Conservation (phyloP, 2,888 invertebrate genomes). For the Alcis repandata region DNA sequence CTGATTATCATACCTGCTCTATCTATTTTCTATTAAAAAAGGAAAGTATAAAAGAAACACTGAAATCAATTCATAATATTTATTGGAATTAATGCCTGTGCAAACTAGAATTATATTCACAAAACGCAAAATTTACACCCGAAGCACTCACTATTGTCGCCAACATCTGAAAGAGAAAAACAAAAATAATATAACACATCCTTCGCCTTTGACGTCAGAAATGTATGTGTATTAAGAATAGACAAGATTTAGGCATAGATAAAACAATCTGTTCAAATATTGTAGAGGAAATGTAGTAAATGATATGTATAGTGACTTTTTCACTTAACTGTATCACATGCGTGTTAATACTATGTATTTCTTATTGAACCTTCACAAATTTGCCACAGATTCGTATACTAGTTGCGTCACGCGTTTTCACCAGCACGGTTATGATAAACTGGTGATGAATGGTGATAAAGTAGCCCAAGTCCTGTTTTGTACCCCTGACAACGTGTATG, state of each 20-base stretch:
- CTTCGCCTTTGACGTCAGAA: constrained; percentile 63
- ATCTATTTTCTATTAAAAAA: background rate
- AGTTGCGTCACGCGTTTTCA: too few relatives aligned
- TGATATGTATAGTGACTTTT: background rate
- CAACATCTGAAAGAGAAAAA: constrained; percentile 78
- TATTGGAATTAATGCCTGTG: constrained; percentile 76
- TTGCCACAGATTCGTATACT: too few relatives aligned
- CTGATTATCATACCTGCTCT: too few relatives aligned
- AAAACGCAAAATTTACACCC: constrained; percentile 78
- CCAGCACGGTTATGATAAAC: too few relatives aligned
- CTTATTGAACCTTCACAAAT: background rate
- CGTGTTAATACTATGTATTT: background rate
- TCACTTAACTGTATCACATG: background rate
- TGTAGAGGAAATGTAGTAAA: background rate
- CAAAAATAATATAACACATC: constrained; percentile 74
- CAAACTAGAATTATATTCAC: constrained; percentile 74
- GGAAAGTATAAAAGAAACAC: background rate
- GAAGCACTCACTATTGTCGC: constrained; percentile 63
- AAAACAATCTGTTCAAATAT: constrained; percentile 28
- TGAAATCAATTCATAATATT: constrained; percentile 54
- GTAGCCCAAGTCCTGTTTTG: too few relatives aligned
- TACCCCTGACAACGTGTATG: too few relatives aligned
- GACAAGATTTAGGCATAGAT: background rate
- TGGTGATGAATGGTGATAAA: too few relatives aligned
- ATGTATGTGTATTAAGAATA: constrained; percentile 42